A percentile compares a stretch with the other conserved stretches of the same genome.
phyloP scores from a whole-genome alignment of 2,113 vertebrate species.

The Oreochromis tanganicae region DNA sequence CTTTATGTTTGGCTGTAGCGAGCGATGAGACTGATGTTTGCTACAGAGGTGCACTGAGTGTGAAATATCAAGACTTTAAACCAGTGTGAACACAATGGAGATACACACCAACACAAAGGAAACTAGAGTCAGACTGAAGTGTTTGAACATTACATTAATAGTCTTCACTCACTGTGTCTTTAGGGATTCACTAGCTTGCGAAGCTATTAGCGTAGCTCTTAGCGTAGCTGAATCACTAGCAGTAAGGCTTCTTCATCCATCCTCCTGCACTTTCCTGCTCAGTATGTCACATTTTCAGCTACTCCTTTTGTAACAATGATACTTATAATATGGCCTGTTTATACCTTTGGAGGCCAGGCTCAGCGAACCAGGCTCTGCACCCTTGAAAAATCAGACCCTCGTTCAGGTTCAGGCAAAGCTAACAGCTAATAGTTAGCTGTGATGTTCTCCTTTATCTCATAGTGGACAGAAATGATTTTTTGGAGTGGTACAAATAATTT shows the following conservation, averaged over 20 bases:
- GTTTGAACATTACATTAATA: background rate
- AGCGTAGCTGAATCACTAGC: background rate
- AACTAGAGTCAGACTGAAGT: background rate
- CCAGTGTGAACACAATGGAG: background rate
- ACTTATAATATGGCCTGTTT: background rate
- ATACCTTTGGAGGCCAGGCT: background rate
- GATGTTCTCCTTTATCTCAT: background rate
- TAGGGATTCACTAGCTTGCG: accelerated
- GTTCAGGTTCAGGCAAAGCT: background rate
- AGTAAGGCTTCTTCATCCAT: background rate
- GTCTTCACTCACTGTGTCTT: background rate
- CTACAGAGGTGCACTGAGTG: background rate
- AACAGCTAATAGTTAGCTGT: background rate
- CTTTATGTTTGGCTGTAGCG: background rate
- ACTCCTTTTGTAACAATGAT: background rate
- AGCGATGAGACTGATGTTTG: background rate
- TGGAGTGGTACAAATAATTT: background rate
- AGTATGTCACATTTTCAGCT: background rate
- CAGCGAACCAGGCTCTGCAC: background rate
- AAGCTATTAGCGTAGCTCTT: background rate
- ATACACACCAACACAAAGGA: background rate
- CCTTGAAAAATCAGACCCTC: background rate
- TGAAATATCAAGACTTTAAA: background rate
- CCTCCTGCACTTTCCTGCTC: background rate
- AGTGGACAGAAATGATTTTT: background rate